A percentile compares a stretch with the other conserved stretches of the same genome.
Evolutionary conservation across 2,888 invertebrate species (phyloP).

Genomic region (Autographa gamma): DNA sequence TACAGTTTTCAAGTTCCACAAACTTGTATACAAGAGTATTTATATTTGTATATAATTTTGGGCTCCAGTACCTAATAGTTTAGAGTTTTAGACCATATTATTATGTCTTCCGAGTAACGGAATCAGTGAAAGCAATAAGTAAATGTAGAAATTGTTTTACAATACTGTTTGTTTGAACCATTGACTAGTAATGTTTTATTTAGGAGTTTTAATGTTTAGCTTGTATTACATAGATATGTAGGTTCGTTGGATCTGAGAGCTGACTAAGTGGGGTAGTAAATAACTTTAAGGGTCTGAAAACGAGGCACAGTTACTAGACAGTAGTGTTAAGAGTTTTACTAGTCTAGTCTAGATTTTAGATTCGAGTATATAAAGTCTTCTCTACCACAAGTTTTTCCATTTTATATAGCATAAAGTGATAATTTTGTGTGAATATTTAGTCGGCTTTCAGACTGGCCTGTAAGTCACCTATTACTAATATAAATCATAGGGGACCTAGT

Average conservation of each 20-base stretch:
- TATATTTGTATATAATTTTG: conserved; percentile 37
- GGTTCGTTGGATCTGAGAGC: conserved; percentile 36
- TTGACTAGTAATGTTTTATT: conserved; percentile 57
- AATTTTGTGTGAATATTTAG: conserved; percentile 19
- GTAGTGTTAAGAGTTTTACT: conserved; percentile 5
- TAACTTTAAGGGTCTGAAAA: neutral
- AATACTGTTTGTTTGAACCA: conserved; percentile 59
- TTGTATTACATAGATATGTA: conserved; percentile 57
- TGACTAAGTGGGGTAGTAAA: conserved; percentile 18
- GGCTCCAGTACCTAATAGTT: conserved; percentile 53
- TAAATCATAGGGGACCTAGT: conserved; percentile 69
- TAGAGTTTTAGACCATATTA: conserved; percentile 58
- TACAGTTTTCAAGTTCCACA: conserved; percentile 1
- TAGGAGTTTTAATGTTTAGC: conserved; percentile 71
- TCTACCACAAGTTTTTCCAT: neutral
- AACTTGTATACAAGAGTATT: conserved; percentile 27
- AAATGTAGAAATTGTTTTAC: conserved; percentile 66
- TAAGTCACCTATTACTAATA: conserved; percentile 44
- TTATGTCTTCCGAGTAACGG: conserved; percentile 80
- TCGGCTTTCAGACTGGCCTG: conserved; percentile 43
- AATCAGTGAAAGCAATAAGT: conserved; percentile 81
- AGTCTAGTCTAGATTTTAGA: conserved; percentile 20
- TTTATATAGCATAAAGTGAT: conserved; percentile 2
- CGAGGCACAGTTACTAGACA: conserved; percentile 4
- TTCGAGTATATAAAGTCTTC: conserved; percentile 7